Percentiles rank a stretch among this genome's conserved stretches.
Conservation (phyloP, 2,113 vertebrate species). For the Catharus bicknelli region DNA sequence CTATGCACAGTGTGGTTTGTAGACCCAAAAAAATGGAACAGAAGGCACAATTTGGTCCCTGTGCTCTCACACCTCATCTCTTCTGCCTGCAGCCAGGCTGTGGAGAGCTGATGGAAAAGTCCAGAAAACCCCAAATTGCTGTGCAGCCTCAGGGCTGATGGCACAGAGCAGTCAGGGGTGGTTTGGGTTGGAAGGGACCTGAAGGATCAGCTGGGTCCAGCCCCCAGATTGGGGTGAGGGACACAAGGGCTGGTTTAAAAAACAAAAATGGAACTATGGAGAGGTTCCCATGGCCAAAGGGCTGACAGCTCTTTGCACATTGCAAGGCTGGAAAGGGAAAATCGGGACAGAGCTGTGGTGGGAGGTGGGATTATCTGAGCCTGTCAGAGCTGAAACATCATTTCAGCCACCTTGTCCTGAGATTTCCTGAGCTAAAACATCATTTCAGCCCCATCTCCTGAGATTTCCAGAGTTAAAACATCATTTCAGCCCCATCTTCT, state of each 20-base stretch:
- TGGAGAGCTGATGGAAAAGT: neutral
- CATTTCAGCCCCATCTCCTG: neutral
- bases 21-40: neutral
- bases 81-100: neutral
- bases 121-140: neutral
- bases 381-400: accelerated
- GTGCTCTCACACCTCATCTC: neutral
- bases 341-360: accelerated
- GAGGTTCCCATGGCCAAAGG: neutral
- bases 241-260: neutral
- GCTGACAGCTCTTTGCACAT: neutral
- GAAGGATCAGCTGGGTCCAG: neutral
- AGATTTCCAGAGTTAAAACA: accelerated
- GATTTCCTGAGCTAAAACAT: neutral
- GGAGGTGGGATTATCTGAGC: accelerated
- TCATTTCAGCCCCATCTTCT: too few relatives aligned
- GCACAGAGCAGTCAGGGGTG: accelerated
- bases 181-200: neutral
- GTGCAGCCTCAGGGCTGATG: neutral
- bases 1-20: neutral
- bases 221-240: accelerated
- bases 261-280: neutral
- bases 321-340: neutral
- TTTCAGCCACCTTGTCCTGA: neutral
- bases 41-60: slow-evolving; percentile 4